These are phyloP conservation scores for Agrilus planipennis DNA, from an alignment of 1,140 invertebrate species.

Conservation along the genomic window DNA sequence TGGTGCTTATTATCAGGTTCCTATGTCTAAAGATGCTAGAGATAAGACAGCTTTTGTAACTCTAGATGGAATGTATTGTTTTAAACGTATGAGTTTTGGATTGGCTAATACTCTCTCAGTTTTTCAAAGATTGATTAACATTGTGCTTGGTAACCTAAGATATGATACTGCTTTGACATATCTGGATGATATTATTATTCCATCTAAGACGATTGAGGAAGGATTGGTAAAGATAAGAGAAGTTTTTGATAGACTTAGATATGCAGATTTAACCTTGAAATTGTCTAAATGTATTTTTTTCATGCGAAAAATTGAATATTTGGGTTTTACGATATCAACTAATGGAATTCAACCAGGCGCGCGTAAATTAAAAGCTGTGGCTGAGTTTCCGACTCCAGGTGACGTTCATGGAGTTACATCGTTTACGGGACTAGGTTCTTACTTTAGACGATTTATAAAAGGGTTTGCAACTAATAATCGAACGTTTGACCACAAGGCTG, in stretches of 20 bases:
- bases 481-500: conserved; percentile 14
- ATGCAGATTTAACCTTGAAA: conserved; percentile 7
- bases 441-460: conserved; percentile 21
- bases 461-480: conserved; percentile 17
- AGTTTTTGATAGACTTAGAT: conserved; percentile 13
- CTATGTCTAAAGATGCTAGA: conserved; percentile 25
- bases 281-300: conserved; percentile 7
- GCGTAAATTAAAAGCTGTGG: conserved; percentile 6
- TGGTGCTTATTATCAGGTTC: conserved; percentile 17
- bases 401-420: conserved; percentile 17
- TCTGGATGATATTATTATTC: conserved; percentile 19
- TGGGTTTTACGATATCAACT: conserved; percentile 5
- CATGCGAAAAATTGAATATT: conserved; percentile 6
- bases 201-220: conserved; percentile 15
- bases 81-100: conserved; percentile 32
- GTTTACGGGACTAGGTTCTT: conserved; percentile 23
- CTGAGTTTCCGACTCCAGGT: conserved; percentile 9
- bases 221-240: conserved; percentile 13
- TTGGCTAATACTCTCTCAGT: conserved; percentile 25
- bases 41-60: conserved; percentile 33
- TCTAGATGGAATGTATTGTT: conserved; percentile 33
- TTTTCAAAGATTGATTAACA: conserved; percentile 23
- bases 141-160: conserved; percentile 18
- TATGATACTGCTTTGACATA: conserved; percentile 17
- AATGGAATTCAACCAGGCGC: conserved; percentile 9